A percentile compares a stretch with the other conserved stretches of the same genome.
These are phyloP conservation scores for Enoplosus armatus DNA, from an alignment of 2,797 vertebrate genomes.

Conservation along the genomic window DNA sequence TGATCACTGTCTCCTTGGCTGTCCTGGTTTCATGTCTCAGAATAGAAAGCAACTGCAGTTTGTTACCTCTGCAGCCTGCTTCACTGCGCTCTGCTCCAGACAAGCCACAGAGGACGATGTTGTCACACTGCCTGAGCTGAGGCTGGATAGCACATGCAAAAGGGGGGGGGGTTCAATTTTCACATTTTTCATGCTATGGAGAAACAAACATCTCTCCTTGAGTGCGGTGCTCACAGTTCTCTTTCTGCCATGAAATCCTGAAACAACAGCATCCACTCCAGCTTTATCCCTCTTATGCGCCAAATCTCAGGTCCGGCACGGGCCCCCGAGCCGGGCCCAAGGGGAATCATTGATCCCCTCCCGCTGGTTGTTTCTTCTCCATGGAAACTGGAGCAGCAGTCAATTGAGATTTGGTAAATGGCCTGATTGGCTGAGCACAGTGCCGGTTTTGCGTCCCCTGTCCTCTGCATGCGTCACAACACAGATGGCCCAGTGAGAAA, in stretches of 20 bases:
- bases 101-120: slow-evolving; percentile 41
- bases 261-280: slow-evolving; percentile 17
- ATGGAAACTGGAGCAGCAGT: slow-evolving; percentile 79
- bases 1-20: slow-evolving; percentile 52
- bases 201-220: not conserved
- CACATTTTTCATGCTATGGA: not conserved
- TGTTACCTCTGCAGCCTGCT: slow-evolving; percentile 46
- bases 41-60: slow-evolving; percentile 70
- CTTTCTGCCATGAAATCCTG: slow-evolving; percentile 13
- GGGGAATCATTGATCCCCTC: slow-evolving; percentile 62
- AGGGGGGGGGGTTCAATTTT: not conserved
- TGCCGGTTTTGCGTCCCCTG: slow-evolving; percentile 51
- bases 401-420: slow-evolving; percentile 72
- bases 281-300: slow-evolving; percentile 32
- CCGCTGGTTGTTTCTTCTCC: slow-evolving; percentile 64
- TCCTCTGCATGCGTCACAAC: slow-evolving; percentile 56
- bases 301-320: slow-evolving; percentile 40
- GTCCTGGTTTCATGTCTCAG: slow-evolving; percentile 70
- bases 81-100: slow-evolving; percentile 20
- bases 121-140: slow-evolving; percentile 39
- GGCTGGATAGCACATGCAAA: slow-evolving; percentile 1
- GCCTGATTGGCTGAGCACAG: slow-evolving; percentile 62
- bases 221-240: not conserved
- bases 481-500: slow-evolving; percentile 44
- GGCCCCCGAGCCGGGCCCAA: slow-evolving; percentile 20